These are phyloP conservation scores for Meriones psammophilus DNA, from an alignment of 2,797 vertebrate genomes.

Conservation along the genomic window DNA sequence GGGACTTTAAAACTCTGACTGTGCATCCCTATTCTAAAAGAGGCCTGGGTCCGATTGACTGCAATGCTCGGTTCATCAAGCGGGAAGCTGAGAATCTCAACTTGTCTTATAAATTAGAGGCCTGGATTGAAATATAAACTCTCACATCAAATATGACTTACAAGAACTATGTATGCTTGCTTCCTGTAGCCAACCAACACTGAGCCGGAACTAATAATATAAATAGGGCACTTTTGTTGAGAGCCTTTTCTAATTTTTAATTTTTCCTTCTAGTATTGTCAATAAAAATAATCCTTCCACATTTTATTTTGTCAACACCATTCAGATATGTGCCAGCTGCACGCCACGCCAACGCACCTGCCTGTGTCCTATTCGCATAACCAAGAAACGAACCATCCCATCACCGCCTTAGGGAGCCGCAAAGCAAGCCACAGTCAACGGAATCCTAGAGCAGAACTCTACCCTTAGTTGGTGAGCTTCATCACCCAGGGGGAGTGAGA, in stretches of 20 bases:
- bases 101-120: background rate
- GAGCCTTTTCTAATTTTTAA: slow-evolving; percentile 19
- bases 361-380: background rate
- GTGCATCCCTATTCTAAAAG: background rate
- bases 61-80: background rate
- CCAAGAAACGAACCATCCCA: background rate
- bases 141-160: background rate
- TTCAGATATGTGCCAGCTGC: background rate
- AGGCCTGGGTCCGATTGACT: background rate
- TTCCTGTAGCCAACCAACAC: background rate
- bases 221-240: background rate
- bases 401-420: background rate
- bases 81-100: slow-evolving; percentile 19
- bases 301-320: background rate
- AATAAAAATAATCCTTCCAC: background rate
- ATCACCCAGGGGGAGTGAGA: background rate
- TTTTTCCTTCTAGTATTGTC: background rate
- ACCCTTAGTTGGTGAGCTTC: background rate
- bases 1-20: background rate
- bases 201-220: background rate
- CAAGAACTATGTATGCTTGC: background rate
- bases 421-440: background rate
- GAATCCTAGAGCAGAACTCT: too few relatives aligned
- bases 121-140: slow-evolving; percentile 2
- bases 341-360: too few relatives aligned